These are phyloP conservation scores for Pangasius krempfi DNA, from an alignment of 2,797 vertebrate genomes.

Conservation along the genomic window DNA sequence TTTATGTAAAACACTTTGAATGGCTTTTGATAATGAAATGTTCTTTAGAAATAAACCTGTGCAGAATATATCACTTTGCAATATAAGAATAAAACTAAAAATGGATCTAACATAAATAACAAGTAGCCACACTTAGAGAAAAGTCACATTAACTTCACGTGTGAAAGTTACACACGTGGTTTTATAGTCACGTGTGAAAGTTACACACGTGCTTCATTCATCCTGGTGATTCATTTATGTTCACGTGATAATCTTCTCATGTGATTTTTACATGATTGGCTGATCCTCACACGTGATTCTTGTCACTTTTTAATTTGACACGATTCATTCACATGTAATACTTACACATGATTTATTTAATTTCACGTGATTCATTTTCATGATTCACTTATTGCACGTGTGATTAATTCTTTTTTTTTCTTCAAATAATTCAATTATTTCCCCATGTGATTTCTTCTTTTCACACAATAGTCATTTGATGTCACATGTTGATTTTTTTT, in stretches of 20 bases:
- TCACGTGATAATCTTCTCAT: neutral
- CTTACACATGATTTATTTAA: neutral
- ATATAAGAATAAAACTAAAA: neutral
- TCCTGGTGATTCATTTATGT: neutral
- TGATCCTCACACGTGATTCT: neutral
- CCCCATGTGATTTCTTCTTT: neutral
- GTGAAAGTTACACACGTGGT: neutral
- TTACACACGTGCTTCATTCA: neutral
- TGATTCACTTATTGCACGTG: neutral
- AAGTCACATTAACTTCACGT: neutral
- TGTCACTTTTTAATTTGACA: neutral
- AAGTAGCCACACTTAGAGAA: neutral
- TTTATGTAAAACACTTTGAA: neutral
- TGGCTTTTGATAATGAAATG: neutral
- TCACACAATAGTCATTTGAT: neutral
- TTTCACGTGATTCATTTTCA: neutral
- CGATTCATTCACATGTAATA: neutral
- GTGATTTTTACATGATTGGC: neutral
- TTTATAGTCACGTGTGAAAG: neutral
- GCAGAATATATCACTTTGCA: neutral
- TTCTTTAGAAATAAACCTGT: neutral
- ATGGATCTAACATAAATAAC: neutral
- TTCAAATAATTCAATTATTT: neutral
- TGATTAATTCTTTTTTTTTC: neutral
- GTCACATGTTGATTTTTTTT: neutral